These are phyloP conservation scores for Anguilla rostrata DNA, from an alignment of 2,113 vertebrate genomes.

Conservation along the genomic window DNA sequence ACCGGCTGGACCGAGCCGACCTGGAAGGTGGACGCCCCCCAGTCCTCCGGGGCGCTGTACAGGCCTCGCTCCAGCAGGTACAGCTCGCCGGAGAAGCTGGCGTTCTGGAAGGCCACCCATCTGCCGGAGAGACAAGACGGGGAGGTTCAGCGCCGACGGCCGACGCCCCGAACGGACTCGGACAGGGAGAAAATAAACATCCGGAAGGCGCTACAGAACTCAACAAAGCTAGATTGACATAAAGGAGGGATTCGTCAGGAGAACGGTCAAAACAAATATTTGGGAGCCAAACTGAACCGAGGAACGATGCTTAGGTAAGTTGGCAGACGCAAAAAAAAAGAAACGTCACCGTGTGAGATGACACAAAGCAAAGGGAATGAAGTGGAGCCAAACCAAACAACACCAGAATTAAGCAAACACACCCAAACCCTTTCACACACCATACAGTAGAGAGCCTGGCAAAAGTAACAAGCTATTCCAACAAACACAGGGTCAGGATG, in stretches of 20 bases:
- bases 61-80: conserved; percentile 89
- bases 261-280: too few relatives aligned
- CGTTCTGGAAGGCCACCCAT: conserved; percentile 91
- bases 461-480: not conserved
- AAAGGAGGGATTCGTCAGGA: too few relatives aligned
- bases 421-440: not conserved
- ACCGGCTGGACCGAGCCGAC: conserved; percentile 90
- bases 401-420: not conserved
- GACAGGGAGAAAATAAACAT: not conserved
- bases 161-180: not conserved
- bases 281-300: too few relatives aligned
- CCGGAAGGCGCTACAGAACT: not conserved
- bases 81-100: conserved; percentile 86
- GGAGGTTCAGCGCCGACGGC: not conserved
- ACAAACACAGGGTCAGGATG: not conserved
- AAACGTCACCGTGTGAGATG: not conserved
- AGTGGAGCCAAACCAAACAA: not conserved
- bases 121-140: conserved; percentile 57
- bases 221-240: too few relatives aligned
- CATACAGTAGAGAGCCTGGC: not conserved
- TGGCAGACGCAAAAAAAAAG: not conserved
- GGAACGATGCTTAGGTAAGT: too few relatives aligned
- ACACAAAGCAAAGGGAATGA: not conserved
- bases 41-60: conserved; percentile 81
- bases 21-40: conserved; percentile 79